Base-by-base conservation (phyloP, 2,113 vertebrate species). In the Sander vitreus region DNA sequence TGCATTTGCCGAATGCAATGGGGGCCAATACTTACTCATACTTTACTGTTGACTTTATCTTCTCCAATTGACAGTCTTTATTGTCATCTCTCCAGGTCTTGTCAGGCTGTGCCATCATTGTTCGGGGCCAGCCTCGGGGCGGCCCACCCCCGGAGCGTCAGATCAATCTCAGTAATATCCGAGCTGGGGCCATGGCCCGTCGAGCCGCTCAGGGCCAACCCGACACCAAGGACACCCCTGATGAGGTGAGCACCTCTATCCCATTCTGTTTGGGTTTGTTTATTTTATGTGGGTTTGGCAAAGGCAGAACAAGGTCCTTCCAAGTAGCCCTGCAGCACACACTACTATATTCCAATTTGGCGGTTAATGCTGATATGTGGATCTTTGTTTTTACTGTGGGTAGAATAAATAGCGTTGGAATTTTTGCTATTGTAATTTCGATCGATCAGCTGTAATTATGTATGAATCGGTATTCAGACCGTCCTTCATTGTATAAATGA, bases 81-180 rank as follows among this genome's bases (percentile, higher is more conserved):
- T 51, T 78, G 36, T 71, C 43, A 6, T 62, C 57, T 53, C 53
- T 63, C 8, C 90, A 99, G 98, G 97, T 99, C 55, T 95, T 99
- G 57, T 99, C 98, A 0, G 98, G 98, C 62, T 99, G 98, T n/a
- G 98, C 98, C 78, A 97, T 99, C 93, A 99, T 99, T 45, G 98
- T 99, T 7, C 93, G 98, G 2, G 98, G 98, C 2, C 98, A 99
- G 89, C 98, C 98, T 43, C 96, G 97, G 1, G 98, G 98, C 0
- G 98, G 98, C 0, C 98, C 98, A 0, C 98, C 98, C 33, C 98
- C 98, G 0, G 98, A 99, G 83, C 96, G 97, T 11, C 98, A 99
- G 94, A 99, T 99, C 93, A 99, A 99, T 92, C 97, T 99, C 57
- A 99, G 98, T 92, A 99, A 99, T 87, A 96, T 99, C 84, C 96